Conservation (phyloP, 1,140 invertebrate species). For the Meloidogyne exigua region DNA sequence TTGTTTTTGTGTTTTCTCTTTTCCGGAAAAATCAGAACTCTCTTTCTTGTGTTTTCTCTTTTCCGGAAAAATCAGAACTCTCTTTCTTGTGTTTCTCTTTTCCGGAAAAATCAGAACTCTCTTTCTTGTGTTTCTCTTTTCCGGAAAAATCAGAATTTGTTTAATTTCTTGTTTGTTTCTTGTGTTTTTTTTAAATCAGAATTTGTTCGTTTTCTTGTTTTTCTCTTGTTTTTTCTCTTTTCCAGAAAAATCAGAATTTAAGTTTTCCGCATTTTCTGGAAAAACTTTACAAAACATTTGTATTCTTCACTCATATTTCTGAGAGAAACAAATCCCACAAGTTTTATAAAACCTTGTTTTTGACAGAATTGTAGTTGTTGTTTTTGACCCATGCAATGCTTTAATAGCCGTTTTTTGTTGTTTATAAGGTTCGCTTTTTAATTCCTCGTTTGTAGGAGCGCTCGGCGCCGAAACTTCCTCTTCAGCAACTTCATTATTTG, state of each 20-base stretch:
- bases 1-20: not conserved
- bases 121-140: not conserved
- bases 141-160: no score
- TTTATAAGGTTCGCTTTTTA: not conserved
- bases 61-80: not conserved
- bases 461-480: not conserved
- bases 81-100: not conserved
- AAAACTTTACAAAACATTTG: no score
- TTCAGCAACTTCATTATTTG: conserved; percentile 5
- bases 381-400: not conserved
- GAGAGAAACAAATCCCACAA: no score
- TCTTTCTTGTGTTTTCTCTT: not conserved
- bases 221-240: no score
- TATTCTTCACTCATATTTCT: no score
- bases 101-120: not conserved
- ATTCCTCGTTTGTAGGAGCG: not conserved
- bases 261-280: no score
- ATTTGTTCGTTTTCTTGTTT: no score
- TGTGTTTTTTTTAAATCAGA: no score
- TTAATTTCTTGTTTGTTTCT: no score
- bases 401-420: not conserved
- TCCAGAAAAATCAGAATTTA: no score
- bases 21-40: no score
- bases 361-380: not conserved
- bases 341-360: not conserved